Percentiles rank a stretch among this genome's conserved stretches.
phyloP scores from a whole-genome alignment of 2,888 invertebrate species.

The Patella caerulea region DNA sequence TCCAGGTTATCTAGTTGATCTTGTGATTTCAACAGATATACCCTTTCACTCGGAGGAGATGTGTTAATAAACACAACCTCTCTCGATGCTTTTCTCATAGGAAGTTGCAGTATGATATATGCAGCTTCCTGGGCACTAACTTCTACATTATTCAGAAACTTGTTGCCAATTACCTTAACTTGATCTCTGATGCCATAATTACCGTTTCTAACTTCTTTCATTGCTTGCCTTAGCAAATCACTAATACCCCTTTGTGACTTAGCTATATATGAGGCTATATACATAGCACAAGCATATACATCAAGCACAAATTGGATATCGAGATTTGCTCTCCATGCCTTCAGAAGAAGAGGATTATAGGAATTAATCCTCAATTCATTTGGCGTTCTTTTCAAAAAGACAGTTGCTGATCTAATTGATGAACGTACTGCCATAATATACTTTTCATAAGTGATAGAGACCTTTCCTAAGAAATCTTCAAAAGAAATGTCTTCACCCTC shows the following conservation, averaged over 20 bases:
- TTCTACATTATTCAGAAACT: slow-evolving; percentile 31
- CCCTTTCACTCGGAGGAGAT: not conserved
- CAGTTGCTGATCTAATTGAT: slow-evolving; percentile 14
- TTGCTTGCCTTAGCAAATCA: slow-evolving; percentile 36
- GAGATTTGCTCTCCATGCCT: no score
- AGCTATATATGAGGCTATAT: slow-evolving; percentile 42
- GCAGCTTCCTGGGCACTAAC: slow-evolving; percentile 56
- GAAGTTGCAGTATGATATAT: slow-evolving; percentile 45
- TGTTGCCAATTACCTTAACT: slow-evolving; percentile 14
- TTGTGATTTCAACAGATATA: no score
- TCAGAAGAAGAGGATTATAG: slow-evolving; percentile 27
- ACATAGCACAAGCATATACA: no score
- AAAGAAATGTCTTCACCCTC: no score
- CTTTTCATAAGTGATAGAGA: slow-evolving; percentile 1
- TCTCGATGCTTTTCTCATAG: slow-evolving; percentile 40
- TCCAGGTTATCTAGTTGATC: no score
- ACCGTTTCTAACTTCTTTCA: slow-evolving; percentile 37
- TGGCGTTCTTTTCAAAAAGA: slow-evolving; percentile 28
- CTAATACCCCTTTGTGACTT: slow-evolving; percentile 45
- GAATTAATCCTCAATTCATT: slow-evolving; percentile 28
- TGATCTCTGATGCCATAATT: slow-evolving; percentile 27
- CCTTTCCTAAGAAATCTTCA: not conserved
- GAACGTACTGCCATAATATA: slow-evolving; percentile 12
- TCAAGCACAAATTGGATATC: no score
- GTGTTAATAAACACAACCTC: slow-evolving; percentile 46